Evolutionary conservation across 2,888 invertebrate species (phyloP).

Genomic region (Antheraea yamamai): DNA sequence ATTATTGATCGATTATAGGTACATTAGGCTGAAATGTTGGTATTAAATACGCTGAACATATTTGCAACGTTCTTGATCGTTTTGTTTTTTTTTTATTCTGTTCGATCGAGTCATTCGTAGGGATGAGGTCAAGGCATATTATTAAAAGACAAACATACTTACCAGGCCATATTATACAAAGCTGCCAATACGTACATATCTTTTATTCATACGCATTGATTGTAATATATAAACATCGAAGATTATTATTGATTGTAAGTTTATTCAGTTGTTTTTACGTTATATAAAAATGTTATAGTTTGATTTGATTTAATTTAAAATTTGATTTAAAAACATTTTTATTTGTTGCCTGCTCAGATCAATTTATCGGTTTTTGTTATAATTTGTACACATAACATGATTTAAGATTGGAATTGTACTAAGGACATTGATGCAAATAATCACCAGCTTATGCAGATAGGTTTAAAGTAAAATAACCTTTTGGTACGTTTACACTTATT

Average conservation of each 20-base stretch:
- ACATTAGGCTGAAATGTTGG: neutral
- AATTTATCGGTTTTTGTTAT: neutral
- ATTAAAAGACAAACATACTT: neutral
- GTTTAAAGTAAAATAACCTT: neutral
- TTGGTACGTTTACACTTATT: neutral
- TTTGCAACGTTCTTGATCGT: neutral
- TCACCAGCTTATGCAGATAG: neutral
- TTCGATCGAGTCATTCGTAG: conserved; percentile 8
- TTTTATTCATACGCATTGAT: conserved; percentile 8
- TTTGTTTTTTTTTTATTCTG: neutral
- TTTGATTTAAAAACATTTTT: neutral
- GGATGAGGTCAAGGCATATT: conserved; percentile 12
- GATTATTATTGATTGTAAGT: neutral
- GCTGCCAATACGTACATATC: neutral
- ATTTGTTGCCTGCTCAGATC: neutral
- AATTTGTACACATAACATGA: neutral
- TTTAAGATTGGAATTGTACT: neutral
- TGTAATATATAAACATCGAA: neutral
- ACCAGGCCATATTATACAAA: neutral
- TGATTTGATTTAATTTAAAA: neutral
- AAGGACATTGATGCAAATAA: neutral
- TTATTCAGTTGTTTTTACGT: neutral
- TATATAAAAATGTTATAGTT: neutral
- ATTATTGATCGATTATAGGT: neutral
- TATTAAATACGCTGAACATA: neutral